These are phyloP conservation scores for Esox lucius DNA, from an alignment of 2,797 vertebrate genomes.

Conservation along the genomic window DNA sequence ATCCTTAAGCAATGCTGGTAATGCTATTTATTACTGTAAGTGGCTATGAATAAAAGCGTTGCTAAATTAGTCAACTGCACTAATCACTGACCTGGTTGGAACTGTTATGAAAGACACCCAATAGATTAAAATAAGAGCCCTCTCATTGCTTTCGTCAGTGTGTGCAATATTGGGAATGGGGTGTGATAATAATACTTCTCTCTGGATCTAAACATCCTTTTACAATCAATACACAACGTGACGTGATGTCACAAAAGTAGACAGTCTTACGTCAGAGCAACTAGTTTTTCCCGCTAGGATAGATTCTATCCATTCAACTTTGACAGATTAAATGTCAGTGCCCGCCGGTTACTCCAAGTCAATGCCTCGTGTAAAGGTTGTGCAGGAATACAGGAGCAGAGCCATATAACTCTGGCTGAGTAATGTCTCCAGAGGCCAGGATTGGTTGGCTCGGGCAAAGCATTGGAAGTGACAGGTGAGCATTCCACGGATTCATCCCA, in stretches of 20 bases:
- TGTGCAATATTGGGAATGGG: background rate
- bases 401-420: background rate
- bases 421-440: background rate
- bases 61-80: background rate
- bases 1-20: too few relatives aligned
- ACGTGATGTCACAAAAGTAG: background rate
- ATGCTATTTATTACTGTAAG: too few relatives aligned
- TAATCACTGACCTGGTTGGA: background rate
- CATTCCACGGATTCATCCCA: background rate
- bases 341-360: background rate
- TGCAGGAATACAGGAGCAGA: background rate
- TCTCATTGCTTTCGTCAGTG: background rate
- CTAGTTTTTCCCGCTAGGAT: background rate
- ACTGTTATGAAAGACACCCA: background rate
- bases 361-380: background rate
- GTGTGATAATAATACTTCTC: background rate
- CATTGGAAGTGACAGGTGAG: constrained; percentile 5
- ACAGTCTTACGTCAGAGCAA: background rate
- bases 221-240: background rate
- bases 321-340: background rate
- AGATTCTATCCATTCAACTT: constrained; percentile 2
- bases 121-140: background rate
- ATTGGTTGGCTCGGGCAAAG: background rate
- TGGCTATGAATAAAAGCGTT: background rate
- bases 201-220: background rate